phyloP scores from a whole-genome alignment of 2,113 vertebrate species.

The Anarhynchus alexandrinus region DNA sequence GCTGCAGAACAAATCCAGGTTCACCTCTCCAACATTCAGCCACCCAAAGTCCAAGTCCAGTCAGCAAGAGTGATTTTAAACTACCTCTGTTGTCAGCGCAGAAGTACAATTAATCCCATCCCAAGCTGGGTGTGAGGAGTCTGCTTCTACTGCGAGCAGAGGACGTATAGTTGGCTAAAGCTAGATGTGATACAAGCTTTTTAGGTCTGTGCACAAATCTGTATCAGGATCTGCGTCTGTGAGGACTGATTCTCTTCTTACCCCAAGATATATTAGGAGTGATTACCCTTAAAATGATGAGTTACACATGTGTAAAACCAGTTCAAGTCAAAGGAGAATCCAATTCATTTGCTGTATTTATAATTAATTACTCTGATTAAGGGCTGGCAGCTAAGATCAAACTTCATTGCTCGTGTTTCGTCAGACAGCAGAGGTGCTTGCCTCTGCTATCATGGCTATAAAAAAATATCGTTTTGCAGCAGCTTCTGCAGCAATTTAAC shows the following conservation, averaged over 20 bases:
- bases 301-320: conserved; percentile 39
- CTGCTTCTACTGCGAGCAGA: background rate
- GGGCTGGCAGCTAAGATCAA: conserved; percentile 47
- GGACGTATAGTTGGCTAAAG: background rate
- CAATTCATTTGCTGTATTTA: conserved; percentile 48
- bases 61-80: background rate
- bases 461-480: conserved; percentile 52
- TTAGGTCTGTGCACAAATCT: background rate
- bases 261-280: conserved; percentile 31
- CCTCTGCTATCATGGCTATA: conserved; percentile 54
- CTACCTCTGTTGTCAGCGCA: background rate
- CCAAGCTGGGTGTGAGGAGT: background rate
- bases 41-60: background rate
- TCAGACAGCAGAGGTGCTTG: conserved; percentile 20
- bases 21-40: background rate
- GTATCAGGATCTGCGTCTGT: background rate
- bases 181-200: background rate
- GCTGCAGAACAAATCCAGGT: background rate
- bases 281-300: conserved; percentile 49
- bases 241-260: conserved; percentile 25
- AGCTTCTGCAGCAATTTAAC: conserved; percentile 68
- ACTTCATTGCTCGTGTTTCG: conserved; percentile 38
- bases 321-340: conserved; percentile 48
- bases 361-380: conserved; percentile 61
- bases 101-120: background rate